A percentile compares a stretch with the other conserved stretches of the same genome.
These are phyloP conservation scores for Sorex araneus DNA, from an alignment of 2,113 vertebrate genomes.

Conservation along the genomic window DNA sequence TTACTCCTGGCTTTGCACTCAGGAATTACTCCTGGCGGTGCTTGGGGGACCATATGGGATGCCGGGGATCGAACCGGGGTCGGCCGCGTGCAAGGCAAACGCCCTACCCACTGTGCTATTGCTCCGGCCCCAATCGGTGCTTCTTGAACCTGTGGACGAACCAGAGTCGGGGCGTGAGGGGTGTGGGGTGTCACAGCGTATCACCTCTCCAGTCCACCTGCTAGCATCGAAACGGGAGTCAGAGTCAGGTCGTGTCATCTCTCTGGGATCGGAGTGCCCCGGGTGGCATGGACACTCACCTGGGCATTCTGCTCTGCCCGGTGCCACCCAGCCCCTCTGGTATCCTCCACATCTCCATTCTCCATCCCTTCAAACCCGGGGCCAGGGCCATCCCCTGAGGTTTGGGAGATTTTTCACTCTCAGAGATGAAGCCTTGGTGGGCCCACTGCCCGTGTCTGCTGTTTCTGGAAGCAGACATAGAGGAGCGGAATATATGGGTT, in stretches of 20 bases:
- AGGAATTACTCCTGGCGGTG: too few relatives aligned
- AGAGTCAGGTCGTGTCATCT: background rate
- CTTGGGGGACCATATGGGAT: too few relatives aligned
- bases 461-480: background rate
- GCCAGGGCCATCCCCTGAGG: background rate
- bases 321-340: background rate
- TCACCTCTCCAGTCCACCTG: background rate
- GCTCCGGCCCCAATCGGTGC: too few relatives aligned
- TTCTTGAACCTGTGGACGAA: background rate
- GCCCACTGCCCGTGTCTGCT: background rate
- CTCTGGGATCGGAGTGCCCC: background rate
- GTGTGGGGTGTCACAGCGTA: background rate
- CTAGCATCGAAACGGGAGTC: background rate
- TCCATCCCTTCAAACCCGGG: background rate
- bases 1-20: too few relatives aligned
- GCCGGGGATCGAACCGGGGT: too few relatives aligned
- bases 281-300: background rate
- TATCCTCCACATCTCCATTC: background rate
- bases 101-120: too few relatives aligned
- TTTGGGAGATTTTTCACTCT: background rate
- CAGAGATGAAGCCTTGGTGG: conserved; percentile 10
- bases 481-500: background rate
- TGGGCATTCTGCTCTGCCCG: background rate
- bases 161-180: background rate
- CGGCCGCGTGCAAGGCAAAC: too few relatives aligned